Percentiles rank a stretch among this genome's conserved stretches.
Conservation (phyloP, 2,888 invertebrate species). For the Panzeria rudis region DNA sequence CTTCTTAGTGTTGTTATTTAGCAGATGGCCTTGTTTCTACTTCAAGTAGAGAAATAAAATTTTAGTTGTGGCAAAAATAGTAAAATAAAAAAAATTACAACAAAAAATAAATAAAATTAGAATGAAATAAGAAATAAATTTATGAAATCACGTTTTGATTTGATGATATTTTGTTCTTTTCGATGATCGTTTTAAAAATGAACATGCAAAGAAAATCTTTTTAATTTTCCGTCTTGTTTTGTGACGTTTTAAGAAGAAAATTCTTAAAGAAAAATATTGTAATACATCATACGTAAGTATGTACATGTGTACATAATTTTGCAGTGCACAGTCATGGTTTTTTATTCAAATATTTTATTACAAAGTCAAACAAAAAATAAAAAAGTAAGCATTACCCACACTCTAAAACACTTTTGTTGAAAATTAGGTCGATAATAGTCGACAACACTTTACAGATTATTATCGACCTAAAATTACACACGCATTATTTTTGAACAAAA, state of each 20-base stretch:
- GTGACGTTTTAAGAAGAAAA: conserved; percentile 37
- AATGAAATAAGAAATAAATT: conserved; percentile 15
- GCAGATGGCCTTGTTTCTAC: conserved; percentile 59
- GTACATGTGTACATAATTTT: too few relatives aligned
- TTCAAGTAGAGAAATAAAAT: conserved; percentile 2
- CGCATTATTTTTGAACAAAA: too few relatives aligned
- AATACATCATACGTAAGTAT: not conserved
- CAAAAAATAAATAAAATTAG: not conserved
- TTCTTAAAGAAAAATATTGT: not conserved
- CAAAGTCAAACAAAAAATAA: too few relatives aligned
- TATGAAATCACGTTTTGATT: conserved; percentile 69
- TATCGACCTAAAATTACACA: too few relatives aligned
- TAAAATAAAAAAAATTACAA: conserved; percentile 11
- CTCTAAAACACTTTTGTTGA: too few relatives aligned
- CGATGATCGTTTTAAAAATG: conserved; percentile 4
- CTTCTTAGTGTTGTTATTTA: not conserved
- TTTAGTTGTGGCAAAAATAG: conserved; percentile 27
- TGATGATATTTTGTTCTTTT: conserved; percentile 59
- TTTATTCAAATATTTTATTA: too few relatives aligned
- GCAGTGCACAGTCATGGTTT: too few relatives aligned
- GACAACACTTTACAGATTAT: too few relatives aligned
- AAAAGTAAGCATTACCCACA: too few relatives aligned
- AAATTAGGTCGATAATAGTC: too few relatives aligned
- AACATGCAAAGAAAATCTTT: not conserved
- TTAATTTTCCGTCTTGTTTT: not conserved